These are phyloP conservation scores for Pseudococcus jackbeardsleyi DNA, from an alignment of 2,888 invertebrate genomes.

Conservation along the genomic window DNA sequence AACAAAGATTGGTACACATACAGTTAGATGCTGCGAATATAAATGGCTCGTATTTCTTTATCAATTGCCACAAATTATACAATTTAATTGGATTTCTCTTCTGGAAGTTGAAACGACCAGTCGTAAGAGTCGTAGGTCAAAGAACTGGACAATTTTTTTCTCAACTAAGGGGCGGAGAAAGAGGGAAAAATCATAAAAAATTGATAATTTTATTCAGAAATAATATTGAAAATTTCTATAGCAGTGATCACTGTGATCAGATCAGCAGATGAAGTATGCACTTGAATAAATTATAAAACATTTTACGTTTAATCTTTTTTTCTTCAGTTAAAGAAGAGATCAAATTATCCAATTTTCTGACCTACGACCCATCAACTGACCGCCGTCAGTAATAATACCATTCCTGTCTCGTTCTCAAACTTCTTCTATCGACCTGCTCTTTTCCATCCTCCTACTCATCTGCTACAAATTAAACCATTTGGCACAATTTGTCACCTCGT, in stretches of 20 bases:
- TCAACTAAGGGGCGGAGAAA: neutral
- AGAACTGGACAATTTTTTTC: neutral
- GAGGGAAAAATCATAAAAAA: too few species aligned
- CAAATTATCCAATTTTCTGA: too few species aligned
- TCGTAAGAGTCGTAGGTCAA: neutral
- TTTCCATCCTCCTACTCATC: neutral
- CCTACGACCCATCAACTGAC: too few species aligned
- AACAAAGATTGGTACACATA: too few species aligned
- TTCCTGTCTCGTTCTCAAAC: neutral
- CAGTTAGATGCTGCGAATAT: too few species aligned
- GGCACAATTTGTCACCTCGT: neutral
- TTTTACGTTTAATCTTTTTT: neutral
- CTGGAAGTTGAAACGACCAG: neutral
- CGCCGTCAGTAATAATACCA: too few species aligned
- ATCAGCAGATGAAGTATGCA: too few species aligned
- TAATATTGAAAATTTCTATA: too few species aligned
- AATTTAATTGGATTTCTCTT: neutral
- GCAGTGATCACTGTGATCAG: too few species aligned
- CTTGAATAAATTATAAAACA: neutral
- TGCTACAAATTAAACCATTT: slow-evolving; percentile 8
- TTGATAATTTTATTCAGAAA: too few species aligned
- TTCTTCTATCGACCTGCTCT: neutral
- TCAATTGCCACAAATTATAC: neutral
- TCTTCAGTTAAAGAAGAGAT: neutral
- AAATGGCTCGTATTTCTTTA: neutral